Evolutionary conservation across 92 coral and sea anemone genomes (phyloP), one percentile per base, ranked within the genome.

Genomic region (Epizoanthus scotinus): DNA sequence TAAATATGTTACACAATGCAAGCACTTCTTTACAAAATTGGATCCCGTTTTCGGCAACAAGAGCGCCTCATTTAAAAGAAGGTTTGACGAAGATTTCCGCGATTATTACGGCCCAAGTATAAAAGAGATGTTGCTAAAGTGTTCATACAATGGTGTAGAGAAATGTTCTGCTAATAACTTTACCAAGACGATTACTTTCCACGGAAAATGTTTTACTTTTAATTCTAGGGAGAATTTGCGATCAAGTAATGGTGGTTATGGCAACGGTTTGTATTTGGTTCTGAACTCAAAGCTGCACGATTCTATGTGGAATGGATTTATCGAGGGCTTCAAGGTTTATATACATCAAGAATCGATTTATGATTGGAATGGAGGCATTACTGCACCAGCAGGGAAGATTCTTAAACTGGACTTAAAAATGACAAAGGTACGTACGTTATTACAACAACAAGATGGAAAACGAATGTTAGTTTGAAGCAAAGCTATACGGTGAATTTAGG

Each of bases 141-240:
- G 80, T 58, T 12, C 42, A 5, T 74, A 74, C 67, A 74, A 74
- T 13, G 80, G 80, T 20, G 67, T 34, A 3, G 34, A 59, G 2
- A 21, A 24, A 29, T 74, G 80, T 38, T 58, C 55, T 15, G 27
- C 80, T 13, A 34, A 74, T n/a, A 59, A 74, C 56, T 74, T 74
- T 74, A 31, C 80, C 22, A n/a, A 6, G 6, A 19, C 49, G 21
- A 4, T 58, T n/a, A 36, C 27, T 3, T 1, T 38, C 17, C 80
- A 74, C 22, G 80, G 80, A 21, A 74, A 74, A 56, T 74, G 80
- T 17, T 74, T 74, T 74, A 74, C 68, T 10, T 74, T 74, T 19
- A 74, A 74, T 58, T 59, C 24, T 15, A 50, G 38, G 24, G 80
- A 67, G 3, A 34, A 8, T 8, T 59, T 58, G 7, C 38, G 68